A percentile compares a stretch with the other conserved stretches of the same genome.
Evolutionary conservation across 2,797 vertebrate genomes (phyloP).

Genomic region (Mus minutoides): DNA sequence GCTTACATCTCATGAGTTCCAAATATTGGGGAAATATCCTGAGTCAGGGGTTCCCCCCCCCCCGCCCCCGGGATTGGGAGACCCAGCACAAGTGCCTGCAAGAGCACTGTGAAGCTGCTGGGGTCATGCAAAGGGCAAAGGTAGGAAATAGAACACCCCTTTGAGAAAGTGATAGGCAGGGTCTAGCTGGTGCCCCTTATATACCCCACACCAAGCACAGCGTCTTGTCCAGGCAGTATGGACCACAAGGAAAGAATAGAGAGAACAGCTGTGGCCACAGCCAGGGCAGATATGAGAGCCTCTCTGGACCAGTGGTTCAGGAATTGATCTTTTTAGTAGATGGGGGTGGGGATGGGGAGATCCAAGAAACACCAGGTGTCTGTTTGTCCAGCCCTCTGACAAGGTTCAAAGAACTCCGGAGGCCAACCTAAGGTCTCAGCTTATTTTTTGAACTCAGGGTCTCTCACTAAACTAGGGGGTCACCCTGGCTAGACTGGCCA

Average conservation of each 20-base stretch:
- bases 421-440: neutral
- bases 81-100: accelerated
- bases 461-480: neutral
- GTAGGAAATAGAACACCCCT: neutral
- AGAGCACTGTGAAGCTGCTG: accelerated
- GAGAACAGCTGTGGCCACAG: neutral
- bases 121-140: neutral
- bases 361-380: neutral
- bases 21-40: neutral
- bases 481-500: neutral
- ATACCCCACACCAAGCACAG: too few relatives aligned
- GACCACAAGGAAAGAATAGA: too few relatives aligned
- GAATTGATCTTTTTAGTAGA: too few relatives aligned
- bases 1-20: accelerated
- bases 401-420: neutral
- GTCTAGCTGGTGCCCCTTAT: neutral
- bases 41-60: accelerated
- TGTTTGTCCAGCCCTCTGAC: neutral
- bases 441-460: neutral
- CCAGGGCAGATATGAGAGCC: neutral
- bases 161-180: neutral
- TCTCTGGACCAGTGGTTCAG: neutral
- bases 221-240: neutral
- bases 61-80: neutral
- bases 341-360: accelerated